These are phyloP conservation scores for Nannospalax galili DNA, from an alignment of 2,113 vertebrate species.

Conservation along the genomic window DNA sequence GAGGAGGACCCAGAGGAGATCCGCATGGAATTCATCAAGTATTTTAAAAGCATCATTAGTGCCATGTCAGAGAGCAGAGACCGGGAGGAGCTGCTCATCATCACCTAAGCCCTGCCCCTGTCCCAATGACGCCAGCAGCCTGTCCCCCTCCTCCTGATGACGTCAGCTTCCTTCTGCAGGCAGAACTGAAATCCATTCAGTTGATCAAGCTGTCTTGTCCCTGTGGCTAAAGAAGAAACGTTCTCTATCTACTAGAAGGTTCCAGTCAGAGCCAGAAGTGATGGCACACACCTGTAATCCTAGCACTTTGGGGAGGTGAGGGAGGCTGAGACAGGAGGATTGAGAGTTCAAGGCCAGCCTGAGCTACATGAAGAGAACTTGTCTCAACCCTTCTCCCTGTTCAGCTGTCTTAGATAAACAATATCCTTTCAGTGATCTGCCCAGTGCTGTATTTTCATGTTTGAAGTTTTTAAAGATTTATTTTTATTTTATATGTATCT, in stretches of 20 bases:
- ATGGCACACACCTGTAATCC: neutral
- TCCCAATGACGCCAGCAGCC: neutral
- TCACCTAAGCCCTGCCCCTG: slow-evolving; percentile 83
- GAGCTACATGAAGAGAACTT: neutral
- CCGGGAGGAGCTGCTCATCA: slow-evolving; percentile 96
- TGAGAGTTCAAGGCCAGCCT: neutral
- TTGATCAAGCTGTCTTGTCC: neutral
- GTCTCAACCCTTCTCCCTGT: neutral
- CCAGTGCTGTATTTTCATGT: neutral
- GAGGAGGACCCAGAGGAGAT: slow-evolving; percentile 96
- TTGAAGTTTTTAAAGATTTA: neutral
- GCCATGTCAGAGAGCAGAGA: slow-evolving; percentile 94
- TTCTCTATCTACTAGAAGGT: neutral
- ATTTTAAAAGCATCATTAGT: slow-evolving; percentile 90
- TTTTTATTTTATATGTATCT: too few relatives aligned
- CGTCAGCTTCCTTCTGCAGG: neutral
- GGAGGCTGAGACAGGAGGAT: neutral
- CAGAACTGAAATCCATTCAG: neutral
- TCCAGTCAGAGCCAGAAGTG: neutral
- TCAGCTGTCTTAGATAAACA: neutral
- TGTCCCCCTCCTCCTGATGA: neutral
- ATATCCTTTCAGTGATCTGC: neutral
- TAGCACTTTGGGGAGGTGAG: neutral
- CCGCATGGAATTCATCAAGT: slow-evolving; percentile 91
- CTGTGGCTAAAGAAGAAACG: neutral